phyloP scores from a whole-genome alignment of 2,797 vertebrate genomes.

The Coregonus ussuriensis region DNA sequence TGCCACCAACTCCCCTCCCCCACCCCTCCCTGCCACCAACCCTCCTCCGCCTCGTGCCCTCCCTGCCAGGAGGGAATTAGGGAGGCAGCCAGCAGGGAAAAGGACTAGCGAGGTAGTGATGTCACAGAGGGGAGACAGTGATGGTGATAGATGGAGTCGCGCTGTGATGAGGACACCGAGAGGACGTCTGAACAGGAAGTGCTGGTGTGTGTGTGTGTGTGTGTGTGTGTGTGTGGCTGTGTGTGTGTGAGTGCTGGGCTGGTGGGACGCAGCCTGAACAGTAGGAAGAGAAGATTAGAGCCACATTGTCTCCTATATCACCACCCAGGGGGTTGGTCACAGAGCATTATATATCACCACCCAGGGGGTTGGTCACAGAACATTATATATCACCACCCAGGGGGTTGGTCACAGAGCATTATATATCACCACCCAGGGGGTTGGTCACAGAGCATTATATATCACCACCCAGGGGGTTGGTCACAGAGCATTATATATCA shows the following conservation, averaged over 20 bases:
- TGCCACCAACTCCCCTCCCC: too few species aligned
- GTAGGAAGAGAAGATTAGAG: constrained; percentile 3
- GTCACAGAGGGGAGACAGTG: constrained; percentile 57
- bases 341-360: constrained; percentile 9
- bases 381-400: too few species aligned
- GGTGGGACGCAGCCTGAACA: constrained; percentile 31
- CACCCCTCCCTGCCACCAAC: too few species aligned
- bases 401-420: too few species aligned
- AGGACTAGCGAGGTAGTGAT: constrained; percentile 35
- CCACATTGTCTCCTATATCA: constrained; percentile 30
- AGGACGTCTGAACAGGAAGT: constrained; percentile 4
- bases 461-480: too few species aligned
- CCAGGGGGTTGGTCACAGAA: too few species aligned
- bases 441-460: too few species aligned
- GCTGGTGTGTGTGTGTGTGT: background rate
- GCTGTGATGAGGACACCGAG: constrained; percentile 40
- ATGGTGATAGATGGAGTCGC: constrained; percentile 60
- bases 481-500: too few species aligned
- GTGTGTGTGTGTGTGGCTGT: background rate
- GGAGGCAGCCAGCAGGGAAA: constrained; percentile 7
- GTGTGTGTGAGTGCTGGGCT: constrained; percentile 35
- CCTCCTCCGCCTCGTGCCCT: too few species aligned
- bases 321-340: constrained; percentile 14
- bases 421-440: too few species aligned
- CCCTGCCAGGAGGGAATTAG: background rate